Evolutionary conservation across 2,113 vertebrate genomes (phyloP), one percentile per base, ranked within the genome.

Genomic region (Oncorhynchus tshawytscha): DNA sequence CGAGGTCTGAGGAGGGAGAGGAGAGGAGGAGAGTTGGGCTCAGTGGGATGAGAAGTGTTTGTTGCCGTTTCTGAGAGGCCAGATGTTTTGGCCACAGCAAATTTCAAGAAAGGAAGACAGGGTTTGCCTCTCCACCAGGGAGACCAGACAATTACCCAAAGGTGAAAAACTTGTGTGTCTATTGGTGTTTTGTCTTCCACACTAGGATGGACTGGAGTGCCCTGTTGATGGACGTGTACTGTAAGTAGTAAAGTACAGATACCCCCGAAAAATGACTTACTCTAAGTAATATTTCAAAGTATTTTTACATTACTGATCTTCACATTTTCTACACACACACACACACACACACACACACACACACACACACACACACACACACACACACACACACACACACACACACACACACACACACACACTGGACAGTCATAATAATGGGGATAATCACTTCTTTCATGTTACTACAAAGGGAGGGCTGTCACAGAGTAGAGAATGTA

Each of bases 161-260:
- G 77, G 15, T 0, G 2, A 71, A 13, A 62, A 54, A 22, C n/a
- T 2, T 54, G 4, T 24, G 70, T 34, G 78, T 82, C 75, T 83
- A 3, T 24, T 67, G 34, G 78, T 82, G 77, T 83, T 88, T 80
- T 75, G 78, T 86, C 79, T 82, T 76, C 74, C 20, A 39, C 48
- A 67, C 39, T 45, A 45, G 39, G 39, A 2, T 39, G 34, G 34
- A 45, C 39, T 57, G 4, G 70, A 83, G 78, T 57, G 74, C 59
- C 70, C 5, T 31, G 78, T 3, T 5, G 81, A 49, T 45, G 39
- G 39, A 45, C 39, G 2, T 45, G 8, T 45, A 11, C 39, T 45
- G 39, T 45, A 45, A 72, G 83, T 45, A 45, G 2, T 11, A 11
- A 45, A 45, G 39, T 39, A 39, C 39, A 39, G 39, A 39, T 39